Base-by-base conservation (phyloP, 2,113 vertebrate species). In the Engraulis encrasicolus region DNA sequence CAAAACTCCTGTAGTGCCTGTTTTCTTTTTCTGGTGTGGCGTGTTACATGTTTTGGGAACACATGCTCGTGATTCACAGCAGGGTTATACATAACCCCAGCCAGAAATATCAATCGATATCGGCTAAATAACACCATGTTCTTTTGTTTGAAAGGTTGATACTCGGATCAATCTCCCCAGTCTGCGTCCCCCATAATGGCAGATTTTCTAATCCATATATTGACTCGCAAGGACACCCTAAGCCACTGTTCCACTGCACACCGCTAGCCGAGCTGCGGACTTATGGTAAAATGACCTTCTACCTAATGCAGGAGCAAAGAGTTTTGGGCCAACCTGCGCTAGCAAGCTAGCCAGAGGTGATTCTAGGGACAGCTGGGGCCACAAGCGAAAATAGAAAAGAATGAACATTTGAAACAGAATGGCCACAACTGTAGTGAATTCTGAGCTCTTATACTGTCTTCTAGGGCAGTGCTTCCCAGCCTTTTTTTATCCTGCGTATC, bases 171-270 rank as follows among this genome's bases (percentile, higher is more conserved):
- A 84, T 61, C 1, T 58, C 38, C 50, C 85, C 49, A 54, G 45
- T 49, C 6, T 66, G 38, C 40, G 78, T 79, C 45, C n/a, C 20
- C 40, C 31, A 74, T 74, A 74, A 74, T 74, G 66, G 66, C 66
- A 74, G 15, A 74, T 74, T 74, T 74, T 74, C 52, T 48, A 49
- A 74, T 85, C 86, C 80, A 54, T 87, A 74, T 84, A 52, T 77
- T 40, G 74, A 81, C 48, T 23, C 78, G 78, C 71, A 77, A 87
- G 82, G 82, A 85, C 84, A 85, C 52, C 23, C 52, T 34, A 83
- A 82, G 79, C 83, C 79, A 78, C 20, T 11, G 37, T 84, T 80
- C 71, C 77, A n/a, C 77, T 77, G 82, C 78, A 54, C 81, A 40
- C 84, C n/a, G n/a, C n/a, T 79, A 86, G 23, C 50, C 40, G 80